Percentiles rank a stretch among this genome's conserved stretches.
phyloP scores from a whole-genome alignment of 2,113 vertebrate species.

The Paradisaea rubra region DNA sequence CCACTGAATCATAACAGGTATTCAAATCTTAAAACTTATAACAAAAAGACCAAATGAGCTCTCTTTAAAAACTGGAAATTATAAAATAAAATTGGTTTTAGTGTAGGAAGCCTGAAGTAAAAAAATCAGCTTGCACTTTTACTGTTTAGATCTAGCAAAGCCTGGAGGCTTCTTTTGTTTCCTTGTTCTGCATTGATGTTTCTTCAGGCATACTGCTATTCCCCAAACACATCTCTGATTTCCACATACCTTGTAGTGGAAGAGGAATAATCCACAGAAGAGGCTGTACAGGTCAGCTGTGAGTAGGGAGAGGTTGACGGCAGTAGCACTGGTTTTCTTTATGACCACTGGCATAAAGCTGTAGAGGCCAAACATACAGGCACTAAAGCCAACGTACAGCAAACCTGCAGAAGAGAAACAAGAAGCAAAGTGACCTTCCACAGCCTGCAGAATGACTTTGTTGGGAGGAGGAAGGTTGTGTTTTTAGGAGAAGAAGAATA shows the following conservation, averaged over 20 bases:
- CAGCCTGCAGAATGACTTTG: not conserved
- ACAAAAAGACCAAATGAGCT: not conserved
- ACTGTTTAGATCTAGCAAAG: not conserved
- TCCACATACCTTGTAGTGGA: slow-evolving; percentile 88
- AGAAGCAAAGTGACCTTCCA: not conserved
- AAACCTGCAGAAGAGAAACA: slow-evolving; percentile 74
- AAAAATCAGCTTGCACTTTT: not conserved
- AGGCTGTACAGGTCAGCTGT: slow-evolving; percentile 92
- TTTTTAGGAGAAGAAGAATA: not conserved
- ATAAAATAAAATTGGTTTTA: not conserved
- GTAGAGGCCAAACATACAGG: slow-evolving; percentile 95
- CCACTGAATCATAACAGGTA: not conserved
- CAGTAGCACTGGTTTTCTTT: slow-evolving; percentile 89
- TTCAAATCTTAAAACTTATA: not conserved
- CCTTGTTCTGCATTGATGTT: not conserved
- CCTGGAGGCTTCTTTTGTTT: not conserved
- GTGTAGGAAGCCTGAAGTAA: not conserved
- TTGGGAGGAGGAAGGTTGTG: not conserved
- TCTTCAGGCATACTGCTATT: not conserved
- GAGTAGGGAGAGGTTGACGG: slow-evolving; percentile 89
- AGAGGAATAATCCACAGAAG: slow-evolving; percentile 92
- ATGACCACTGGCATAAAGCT: slow-evolving; percentile 96
- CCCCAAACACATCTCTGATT: not conserved
- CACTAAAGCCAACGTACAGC: slow-evolving; percentile 88
- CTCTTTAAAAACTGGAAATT: not conserved